Percentiles rank a stretch among this genome's conserved stretches.
These are phyloP conservation scores for Cantharis nigra DNA, from an alignment of 2,888 invertebrate species.

Conservation along the genomic window DNA sequence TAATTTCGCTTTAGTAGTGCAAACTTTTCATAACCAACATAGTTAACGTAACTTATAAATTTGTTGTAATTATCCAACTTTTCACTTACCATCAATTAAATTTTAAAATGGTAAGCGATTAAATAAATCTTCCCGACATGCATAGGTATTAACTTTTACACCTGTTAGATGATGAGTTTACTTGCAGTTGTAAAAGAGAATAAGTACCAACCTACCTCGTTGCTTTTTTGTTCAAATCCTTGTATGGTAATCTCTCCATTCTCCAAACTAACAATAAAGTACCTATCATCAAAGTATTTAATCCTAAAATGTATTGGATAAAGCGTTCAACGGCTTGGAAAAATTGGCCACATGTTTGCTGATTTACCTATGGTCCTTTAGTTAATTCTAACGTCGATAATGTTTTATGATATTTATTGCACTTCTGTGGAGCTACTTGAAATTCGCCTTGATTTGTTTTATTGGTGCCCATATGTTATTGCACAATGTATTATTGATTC, in stretches of 20 bases:
- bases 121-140: background rate
- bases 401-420: conserved; percentile 46
- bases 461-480: conserved; percentile 49
- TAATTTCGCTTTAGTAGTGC: background rate
- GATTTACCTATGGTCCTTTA: conserved; percentile 21
- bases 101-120: background rate
- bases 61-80: conserved; percentile 2
- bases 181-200: background rate
- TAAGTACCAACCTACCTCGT: background rate
- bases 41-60: conserved; percentile 8
- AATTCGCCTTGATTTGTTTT: conserved; percentile 47
- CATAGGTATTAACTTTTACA: background rate
- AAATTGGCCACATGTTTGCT: conserved; percentile 52
- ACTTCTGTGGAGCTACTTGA: conserved; percentile 38
- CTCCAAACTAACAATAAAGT: background rate
- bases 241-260: background rate
- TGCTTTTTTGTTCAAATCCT: background rate
- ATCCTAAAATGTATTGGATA: conserved; percentile 35
- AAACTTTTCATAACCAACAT: conserved; percentile 8
- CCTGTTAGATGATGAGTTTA: background rate
- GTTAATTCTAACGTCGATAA: conserved; percentile 45
- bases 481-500: conserved; percentile 26
- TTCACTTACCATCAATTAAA: conserved; percentile 5
- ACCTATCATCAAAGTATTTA: background rate
- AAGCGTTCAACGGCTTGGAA: conserved; percentile 49